Percentiles rank a stretch among this genome's conserved stretches.
Conservation (phyloP, 2,888 invertebrate genomes). For the Andrena chrysosceles region DNA sequence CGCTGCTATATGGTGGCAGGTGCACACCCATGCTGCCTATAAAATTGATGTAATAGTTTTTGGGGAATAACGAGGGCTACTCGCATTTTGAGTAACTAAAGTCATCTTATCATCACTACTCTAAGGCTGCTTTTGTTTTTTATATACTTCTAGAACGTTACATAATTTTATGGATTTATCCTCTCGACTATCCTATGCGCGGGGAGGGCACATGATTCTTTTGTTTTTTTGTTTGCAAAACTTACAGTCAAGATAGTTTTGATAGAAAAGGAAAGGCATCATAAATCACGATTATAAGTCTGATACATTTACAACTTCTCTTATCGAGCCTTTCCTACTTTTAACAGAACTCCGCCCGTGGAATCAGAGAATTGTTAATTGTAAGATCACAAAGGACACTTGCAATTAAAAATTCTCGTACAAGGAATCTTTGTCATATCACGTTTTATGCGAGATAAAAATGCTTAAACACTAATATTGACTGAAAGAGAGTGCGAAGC, state of each 20-base stretch:
- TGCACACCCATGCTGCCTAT: conserved; percentile 83
- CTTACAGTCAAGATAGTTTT: conserved; percentile 67
- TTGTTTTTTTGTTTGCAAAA: conserved; percentile 14
- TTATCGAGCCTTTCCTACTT: background rate
- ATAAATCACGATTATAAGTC: background rate
- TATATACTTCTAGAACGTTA: conserved; percentile 42
- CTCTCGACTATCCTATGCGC: conserved; percentile 81
- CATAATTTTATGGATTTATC: conserved; percentile 37
- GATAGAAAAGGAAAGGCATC: conserved; percentile 3
- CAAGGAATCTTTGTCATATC: conserved; percentile 26
- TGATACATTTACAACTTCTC: background rate
- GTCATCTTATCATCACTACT: conserved; percentile 45
- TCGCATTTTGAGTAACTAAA: conserved; percentile 53
- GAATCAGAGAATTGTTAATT: conserved; percentile 33
- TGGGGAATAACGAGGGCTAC: conserved; percentile 63
- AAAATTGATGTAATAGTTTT: conserved; percentile 68
- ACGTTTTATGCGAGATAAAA: conserved; percentile 54
- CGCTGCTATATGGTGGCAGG: conserved; percentile 83
- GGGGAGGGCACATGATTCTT: conserved; percentile 81
- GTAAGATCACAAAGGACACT: conserved; percentile 1
- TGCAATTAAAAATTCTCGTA: conserved; percentile 16
- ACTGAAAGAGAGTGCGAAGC: conserved; percentile 68
- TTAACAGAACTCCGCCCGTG: background rate
- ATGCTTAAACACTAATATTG: conserved; percentile 79
- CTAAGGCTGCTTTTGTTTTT: conserved; percentile 41